Conservation (phyloP, 2,113 vertebrate genomes). For the Odocoileus hemionus region DNA sequence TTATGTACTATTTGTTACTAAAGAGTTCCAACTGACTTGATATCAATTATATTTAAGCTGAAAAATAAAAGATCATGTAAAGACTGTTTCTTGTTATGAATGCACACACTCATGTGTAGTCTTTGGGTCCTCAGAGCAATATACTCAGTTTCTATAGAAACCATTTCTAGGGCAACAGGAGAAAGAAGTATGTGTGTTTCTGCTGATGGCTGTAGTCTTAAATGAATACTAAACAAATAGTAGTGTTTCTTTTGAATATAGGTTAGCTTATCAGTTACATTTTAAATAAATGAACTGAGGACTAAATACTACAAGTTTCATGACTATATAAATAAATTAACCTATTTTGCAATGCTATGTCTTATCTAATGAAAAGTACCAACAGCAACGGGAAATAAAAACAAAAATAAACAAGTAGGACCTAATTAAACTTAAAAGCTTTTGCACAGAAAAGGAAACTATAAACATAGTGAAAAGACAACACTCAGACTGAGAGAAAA, state of each 20-base stretch:
- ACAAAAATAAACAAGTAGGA: background rate
- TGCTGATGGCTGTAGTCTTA: slow-evolving; percentile 31
- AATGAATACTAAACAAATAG: slow-evolving; percentile 50
- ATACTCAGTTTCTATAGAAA: slow-evolving; percentile 75
- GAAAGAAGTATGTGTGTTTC: slow-evolving; percentile 44
- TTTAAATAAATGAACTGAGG: background rate
- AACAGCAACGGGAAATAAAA: background rate
- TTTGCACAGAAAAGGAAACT: background rate
- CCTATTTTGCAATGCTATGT: background rate
- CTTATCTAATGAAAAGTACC: background rate
- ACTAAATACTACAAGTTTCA: background rate
- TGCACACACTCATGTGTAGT: slow-evolving; percentile 22
- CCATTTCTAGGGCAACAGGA: slow-evolving; percentile 68
- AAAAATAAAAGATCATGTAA: slow-evolving; percentile 43
- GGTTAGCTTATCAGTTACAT: slow-evolving; percentile 4
- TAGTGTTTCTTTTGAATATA: background rate
- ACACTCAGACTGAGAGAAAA: background rate
- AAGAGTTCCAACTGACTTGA: background rate
- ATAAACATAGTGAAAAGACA: background rate
- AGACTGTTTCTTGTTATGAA: slow-evolving; percentile 31
- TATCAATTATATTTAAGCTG: slow-evolving; percentile 28
- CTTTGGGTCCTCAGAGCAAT: slow-evolving; percentile 35
- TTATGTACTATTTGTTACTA: background rate
- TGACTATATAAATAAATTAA: background rate
- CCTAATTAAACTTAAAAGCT: background rate